Evolutionary conservation across 2,888 invertebrate genomes (phyloP), one percentile per base, ranked within the genome.

Genomic region (Hypolimnas misippus): DNA sequence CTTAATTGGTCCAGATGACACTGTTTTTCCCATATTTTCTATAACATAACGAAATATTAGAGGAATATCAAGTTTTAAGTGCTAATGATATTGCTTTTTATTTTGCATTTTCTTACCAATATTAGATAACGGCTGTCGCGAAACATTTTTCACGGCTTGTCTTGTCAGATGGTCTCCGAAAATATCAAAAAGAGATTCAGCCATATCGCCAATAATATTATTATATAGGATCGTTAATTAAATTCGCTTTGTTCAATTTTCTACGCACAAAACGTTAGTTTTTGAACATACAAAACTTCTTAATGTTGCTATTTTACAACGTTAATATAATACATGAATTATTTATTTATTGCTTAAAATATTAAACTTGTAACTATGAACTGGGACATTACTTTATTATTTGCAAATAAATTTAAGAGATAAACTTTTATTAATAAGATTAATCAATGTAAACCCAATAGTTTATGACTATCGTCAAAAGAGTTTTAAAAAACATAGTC

Each of bases 1-100:
- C 64, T 90, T 90, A 5, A 84, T 63, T 1, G 88, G 87, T 1
- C 85, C 87, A 4, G 75, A 61, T 8, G 82, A 76, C 5, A 81
- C 75, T 0, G 74, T 76, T 74, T 91, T 91, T 0, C 90, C 90
- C 73, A 87, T 80, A 65, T 91, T 91, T 73, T 90, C 91, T 90
- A 70, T 8, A 75, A 76, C 59, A 53, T 25, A 7, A 40, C 6
- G 7, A 14, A 14, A 16, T 40, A 19, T 12, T 21, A 12, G 35
- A 19, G 25, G 14, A 25, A 42, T 42, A 49, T 40, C 1, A 14
- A 5, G 14, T 40, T n/a, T 25, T 25, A 25, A 25, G 25, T 25
- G 12, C 35, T 4, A 38, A 38, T 4, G 4, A 38, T n/a, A 38
- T 4, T 2, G 25, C 4, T 38, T 38, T n/a, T 6, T n/a, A 49